Base-by-base conservation (phyloP, 2,888 invertebrate genomes). In the Pterostichus madidus region DNA sequence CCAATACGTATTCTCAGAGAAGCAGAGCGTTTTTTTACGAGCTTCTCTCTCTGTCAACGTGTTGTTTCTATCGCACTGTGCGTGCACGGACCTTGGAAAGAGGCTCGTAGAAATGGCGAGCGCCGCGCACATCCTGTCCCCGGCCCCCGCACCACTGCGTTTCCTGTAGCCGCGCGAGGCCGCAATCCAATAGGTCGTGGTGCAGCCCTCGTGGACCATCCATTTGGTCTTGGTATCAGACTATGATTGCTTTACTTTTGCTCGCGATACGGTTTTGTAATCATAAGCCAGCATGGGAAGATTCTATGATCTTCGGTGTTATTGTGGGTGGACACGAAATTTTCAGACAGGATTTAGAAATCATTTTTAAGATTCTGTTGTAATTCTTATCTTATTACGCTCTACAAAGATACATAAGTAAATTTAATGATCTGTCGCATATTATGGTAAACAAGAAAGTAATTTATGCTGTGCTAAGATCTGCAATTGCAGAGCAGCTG, bases 81-180 rank as follows among this genome's bases (percentile, higher is more conserved):
- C 75, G 75, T 75, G 52, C 75, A 75, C 52, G 52, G 75, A 75
- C 75, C 75, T 75, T 75, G 78, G 78, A 44, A 44, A 64, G 81
- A 75, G 52, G 35, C 59, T 59, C 31, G 13, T 73, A 73, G 81
- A 80, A 73, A 80, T 80, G 73, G 59, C 73, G 75, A 64, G 68
- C 68, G 39, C 59, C 61, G 56, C 17, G 68, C 32, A 75, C 59
- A 81, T 81, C 81, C 81, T 73, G 73, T 46, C 39, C 46, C 49
- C 17, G 13, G 24, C 61, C 75, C 32, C 32, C 59, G 35, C 49
- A 15, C 49, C 59, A 2, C 75, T 46, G 31, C 56, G 75, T 59
- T 75, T 75, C 75, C 75, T 81, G 81, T 79, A 49, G 35, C 7
- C 6, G 61, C 24, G 75, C 75, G 32, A 52, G 52, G 75, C 44